These are phyloP conservation scores for Epinotia bilunana DNA, from an alignment of 2,888 invertebrate genomes.

Conservation along the genomic window DNA sequence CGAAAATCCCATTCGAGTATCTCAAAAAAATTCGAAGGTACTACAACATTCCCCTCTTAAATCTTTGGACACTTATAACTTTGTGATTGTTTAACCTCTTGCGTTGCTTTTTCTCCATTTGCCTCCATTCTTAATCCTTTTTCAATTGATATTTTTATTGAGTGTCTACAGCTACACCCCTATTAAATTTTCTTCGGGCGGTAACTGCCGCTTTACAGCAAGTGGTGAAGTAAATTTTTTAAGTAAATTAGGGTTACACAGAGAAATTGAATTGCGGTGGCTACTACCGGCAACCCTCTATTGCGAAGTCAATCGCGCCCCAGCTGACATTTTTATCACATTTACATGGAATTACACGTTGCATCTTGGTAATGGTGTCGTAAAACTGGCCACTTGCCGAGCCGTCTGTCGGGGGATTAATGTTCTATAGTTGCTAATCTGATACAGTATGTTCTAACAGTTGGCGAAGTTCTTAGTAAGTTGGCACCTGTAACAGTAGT, in stretches of 20 bases:
- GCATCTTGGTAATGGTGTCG: conserved; percentile 30
- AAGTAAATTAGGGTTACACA: background rate
- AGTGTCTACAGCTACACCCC: background rate
- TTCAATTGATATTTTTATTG: no score
- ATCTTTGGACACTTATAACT: no score
- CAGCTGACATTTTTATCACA: conserved; percentile 38
- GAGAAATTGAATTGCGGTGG: conserved; percentile 8
- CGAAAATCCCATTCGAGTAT: no score
- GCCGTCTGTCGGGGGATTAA: conserved; percentile 42
- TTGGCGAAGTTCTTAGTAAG: background rate
- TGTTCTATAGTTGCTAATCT: conserved; percentile 8
- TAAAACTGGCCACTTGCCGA: conserved; percentile 43
- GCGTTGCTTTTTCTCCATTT: no score
- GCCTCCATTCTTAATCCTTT: no score
- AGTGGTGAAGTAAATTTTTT: background rate
- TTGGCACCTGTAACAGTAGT: background rate
- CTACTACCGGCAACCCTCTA: background rate
- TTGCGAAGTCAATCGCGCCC: conserved; percentile 26
- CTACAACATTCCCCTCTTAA: no score
- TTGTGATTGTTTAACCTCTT: no score
- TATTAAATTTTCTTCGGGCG: background rate
- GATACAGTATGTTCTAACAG: background rate
- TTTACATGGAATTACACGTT: conserved; percentile 40
- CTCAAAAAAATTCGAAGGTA: no score
- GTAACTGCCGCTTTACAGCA: background rate